Conservation (phyloP, 2,113 vertebrate genomes). For the Chionis minor region DNA sequence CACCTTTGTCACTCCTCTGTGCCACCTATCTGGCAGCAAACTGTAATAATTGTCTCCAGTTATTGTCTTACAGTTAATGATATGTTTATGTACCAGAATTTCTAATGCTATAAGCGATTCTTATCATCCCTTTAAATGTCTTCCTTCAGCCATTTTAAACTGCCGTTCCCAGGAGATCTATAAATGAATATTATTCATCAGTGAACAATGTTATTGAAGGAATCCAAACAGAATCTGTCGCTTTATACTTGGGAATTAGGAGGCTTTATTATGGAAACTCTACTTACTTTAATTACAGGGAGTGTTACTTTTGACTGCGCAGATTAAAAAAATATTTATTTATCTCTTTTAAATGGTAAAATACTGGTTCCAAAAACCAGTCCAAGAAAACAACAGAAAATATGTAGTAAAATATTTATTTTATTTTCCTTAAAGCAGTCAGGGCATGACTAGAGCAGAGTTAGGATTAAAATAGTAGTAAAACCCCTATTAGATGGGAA, state of each 20-base stretch:
- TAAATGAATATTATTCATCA: not conserved
- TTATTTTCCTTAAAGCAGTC: not conserved
- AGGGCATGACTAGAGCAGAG: not conserved
- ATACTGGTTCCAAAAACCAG: not conserved
- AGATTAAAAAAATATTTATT: not conserved
- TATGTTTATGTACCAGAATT: not conserved
- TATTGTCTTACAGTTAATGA: not conserved
- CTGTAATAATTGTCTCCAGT: not conserved
- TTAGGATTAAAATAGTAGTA: not conserved
- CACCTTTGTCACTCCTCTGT: not conserved
- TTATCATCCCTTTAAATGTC: not conserved
- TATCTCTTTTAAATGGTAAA: not conserved
- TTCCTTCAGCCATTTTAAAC: conserved; percentile 1
- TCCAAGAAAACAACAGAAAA: not conserved
- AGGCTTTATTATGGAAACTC: not conserved
- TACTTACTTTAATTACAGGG: not conserved
- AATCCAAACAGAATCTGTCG: not conserved
- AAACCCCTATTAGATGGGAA: not conserved
- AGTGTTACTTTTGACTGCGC: not conserved
- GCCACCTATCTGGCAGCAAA: not conserved
- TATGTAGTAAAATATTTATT: not conserved
- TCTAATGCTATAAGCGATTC: not conserved
- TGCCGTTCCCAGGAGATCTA: not conserved
- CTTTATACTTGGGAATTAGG: not conserved
- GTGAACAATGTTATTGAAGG: not conserved